Base-by-base conservation (phyloP, 92 coral and sea anemone genomes). In the Parazoanthus atlanticus region DNA sequence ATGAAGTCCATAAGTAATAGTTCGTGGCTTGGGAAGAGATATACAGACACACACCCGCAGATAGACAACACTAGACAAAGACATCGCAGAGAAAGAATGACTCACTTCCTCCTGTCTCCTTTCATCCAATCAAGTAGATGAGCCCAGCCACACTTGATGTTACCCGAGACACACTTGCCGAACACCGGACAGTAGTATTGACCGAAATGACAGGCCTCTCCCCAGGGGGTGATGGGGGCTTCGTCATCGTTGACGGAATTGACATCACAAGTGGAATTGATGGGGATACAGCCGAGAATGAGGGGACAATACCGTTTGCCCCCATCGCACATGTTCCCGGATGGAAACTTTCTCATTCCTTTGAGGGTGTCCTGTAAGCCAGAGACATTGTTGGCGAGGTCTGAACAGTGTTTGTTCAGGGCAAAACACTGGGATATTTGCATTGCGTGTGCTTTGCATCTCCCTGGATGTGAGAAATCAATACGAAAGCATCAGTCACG, bases 271-370 rank as follows among this genome's bases (percentile, higher is more conserved):
- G 78, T 84, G 5, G 87, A 46, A 70, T 84, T 84, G 26, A 70
- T 1, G 5, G 76, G 41, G 43, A 84, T 29, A 21, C 87, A 84
- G 36, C 78, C 87, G 11, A 70, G 78, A 26, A 84, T 46, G 31
- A 84, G 76, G 30, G 87, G 87, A 30, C 87, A 84, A 84, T 84
- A 84, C 31, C 87, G 87, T 41, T 84, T 84, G 31, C 64, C 87
- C 0, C 29, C 30, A 8, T 29, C 21, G 40, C 87, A 84, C 16
- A 16, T 47, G 17, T 70, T 47, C 5, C 87, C 87, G 19, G 36
- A 43, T 40, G 87, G 87, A 26, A 31, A 69, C 0, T 67, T 28
- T 28, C 40, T 69, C 78, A n/a, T 84, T 84, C 16, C 30, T 43
- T 70, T 84, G 26, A 84, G 87, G 34, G 5, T 84, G 52, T 70